Base-by-base conservation (phyloP, 2,113 vertebrate species). In the Ovibos moschatus region DNA sequence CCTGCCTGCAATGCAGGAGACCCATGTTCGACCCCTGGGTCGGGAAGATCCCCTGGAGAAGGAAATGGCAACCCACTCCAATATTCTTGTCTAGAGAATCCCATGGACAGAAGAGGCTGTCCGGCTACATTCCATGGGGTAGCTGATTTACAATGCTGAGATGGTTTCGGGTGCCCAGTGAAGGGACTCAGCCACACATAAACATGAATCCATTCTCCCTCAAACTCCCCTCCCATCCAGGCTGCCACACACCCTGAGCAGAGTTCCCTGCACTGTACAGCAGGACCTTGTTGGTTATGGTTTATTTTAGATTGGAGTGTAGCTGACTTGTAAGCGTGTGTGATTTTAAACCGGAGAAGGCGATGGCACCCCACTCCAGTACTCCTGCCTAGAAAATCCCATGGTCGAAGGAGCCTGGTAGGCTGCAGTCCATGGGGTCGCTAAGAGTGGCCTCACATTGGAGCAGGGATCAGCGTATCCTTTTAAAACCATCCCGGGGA, bases 401-500 rank as follows among this genome's bases (percentile, higher is more conserved):
- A 27, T 58, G 10, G 57, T 58, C 23, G 25, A 58, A 5, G 57
- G 57, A 58, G 25, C 25, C 57, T 27, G 25, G 25, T 58, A 58
- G 57, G 57, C 25, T 58, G 57, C 57, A 58, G 57, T 58, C 57
- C 57, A 12, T 12, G 57, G 57, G 57, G 10, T 58, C 11, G 4
- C 57, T 12, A 58, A 58, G 25, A 53, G 25, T 8, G 13, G 21
- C 5, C 81, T 8, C 16, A 5, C 10, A 3, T 1, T 2, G 1
- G 4, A 25, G n/a, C 3, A 23, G 78, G 28, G 2, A 17, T 30
- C 33, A 19, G n/a, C n/a, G 0, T 33, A 14, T 27, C 71, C 51
- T 43, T 62, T 30, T 67, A 0, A 14, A 33, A 40, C 45, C 16
- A 4, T 15, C 1, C 25, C 6, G 6, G 43, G 58, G 28, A 14